Percentiles rank a stretch among this genome's conserved stretches.
These are phyloP conservation scores for Coreius guichenoti DNA, from an alignment of 2,797 vertebrate genomes.

Conservation along the genomic window DNA sequence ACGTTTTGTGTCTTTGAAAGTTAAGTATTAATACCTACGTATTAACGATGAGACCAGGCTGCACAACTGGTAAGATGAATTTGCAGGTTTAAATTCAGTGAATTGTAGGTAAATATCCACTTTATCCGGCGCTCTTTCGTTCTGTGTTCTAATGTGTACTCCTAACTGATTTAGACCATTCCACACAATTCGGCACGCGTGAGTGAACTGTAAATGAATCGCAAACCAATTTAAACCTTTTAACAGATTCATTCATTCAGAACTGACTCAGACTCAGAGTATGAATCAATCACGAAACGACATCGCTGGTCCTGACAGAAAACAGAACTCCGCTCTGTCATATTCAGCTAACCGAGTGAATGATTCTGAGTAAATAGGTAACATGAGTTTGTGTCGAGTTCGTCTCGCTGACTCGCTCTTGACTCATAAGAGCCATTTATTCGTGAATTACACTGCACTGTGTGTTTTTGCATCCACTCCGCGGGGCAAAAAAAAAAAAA, in stretches of 20 bases:
- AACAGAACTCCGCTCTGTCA: not conserved
- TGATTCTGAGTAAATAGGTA: not conserved
- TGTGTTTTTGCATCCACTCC: not conserved
- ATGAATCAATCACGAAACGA: not conserved
- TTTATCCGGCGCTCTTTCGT: not conserved
- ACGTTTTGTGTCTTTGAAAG: no score
- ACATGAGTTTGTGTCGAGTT: no score
- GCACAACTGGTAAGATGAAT: not conserved
- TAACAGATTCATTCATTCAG: not conserved
- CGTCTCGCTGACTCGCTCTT: not conserved
- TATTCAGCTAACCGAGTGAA: not conserved
- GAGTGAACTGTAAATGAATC: not conserved
- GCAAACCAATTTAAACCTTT: not conserved
- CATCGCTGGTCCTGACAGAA: not conserved
- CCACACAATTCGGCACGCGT: no score
- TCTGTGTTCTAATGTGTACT: not conserved
- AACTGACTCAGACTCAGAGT: not conserved
- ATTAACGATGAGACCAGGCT: no score
- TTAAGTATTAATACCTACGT: no score
- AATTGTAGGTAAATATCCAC: not conserved
- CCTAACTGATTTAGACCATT: not conserved
- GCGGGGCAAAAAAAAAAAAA: not conserved
- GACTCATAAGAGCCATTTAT: not conserved
- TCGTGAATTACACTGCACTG: not conserved
- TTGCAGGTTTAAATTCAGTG: not conserved